Evolutionary conservation across 2,797 vertebrate genomes (phyloP).

Genomic region (Brotogeris chrysoptera): DNA sequence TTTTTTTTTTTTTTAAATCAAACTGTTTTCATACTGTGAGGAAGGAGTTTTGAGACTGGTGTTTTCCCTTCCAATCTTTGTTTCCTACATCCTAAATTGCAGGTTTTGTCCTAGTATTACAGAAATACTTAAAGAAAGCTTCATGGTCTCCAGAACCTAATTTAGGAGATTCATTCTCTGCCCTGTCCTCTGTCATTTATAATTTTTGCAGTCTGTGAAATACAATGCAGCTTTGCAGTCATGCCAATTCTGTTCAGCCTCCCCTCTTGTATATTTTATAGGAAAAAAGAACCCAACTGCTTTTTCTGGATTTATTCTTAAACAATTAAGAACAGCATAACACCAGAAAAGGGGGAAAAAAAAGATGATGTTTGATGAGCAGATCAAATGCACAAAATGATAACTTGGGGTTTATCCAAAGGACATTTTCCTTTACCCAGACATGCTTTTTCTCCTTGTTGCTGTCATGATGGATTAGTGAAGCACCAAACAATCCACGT

Average conservation of each 20-base stretch:
- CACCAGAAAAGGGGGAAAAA: background rate
- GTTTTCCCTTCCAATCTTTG: background rate
- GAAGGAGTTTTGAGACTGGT: background rate
- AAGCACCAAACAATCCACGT: slow-evolving; percentile 51
- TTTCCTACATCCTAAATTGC: background rate
- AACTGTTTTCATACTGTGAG: background rate
- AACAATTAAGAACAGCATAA: background rate
- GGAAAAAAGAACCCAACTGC: background rate
- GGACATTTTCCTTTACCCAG: slow-evolving; percentile 45
- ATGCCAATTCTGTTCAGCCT: background rate
- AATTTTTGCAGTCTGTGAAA: background rate
- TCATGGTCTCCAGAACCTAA: background rate
- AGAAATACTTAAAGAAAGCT: background rate
- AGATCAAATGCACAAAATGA: slow-evolving; percentile 23
- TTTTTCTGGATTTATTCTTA: slow-evolving; percentile 10
- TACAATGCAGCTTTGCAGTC: background rate
- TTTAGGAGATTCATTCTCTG: background rate
- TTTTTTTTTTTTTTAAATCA: background rate
- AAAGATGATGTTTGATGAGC: background rate
- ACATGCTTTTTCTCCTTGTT: slow-evolving; percentile 54
- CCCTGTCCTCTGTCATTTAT: background rate
- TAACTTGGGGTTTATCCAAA: slow-evolving; percentile 42
- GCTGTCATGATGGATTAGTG: slow-evolving; percentile 56
- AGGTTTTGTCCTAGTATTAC: background rate
- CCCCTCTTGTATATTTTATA: background rate